These are phyloP conservation scores for Anadara kagoshimensis DNA, from an alignment of 1,140 invertebrate genomes.

Conservation along the genomic window DNA sequence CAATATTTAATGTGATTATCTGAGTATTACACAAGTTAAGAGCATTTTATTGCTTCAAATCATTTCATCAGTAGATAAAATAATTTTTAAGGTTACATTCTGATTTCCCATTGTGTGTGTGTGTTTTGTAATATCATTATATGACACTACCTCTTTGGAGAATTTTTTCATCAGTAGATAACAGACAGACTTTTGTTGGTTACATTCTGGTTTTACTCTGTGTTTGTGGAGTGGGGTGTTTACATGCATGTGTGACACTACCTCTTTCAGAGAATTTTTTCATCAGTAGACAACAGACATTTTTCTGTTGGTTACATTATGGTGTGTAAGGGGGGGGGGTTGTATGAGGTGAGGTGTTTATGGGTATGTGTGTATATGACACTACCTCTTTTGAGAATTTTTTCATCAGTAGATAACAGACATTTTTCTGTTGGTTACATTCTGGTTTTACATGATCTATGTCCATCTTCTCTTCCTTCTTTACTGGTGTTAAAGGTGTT, in stretches of 20 bases:
- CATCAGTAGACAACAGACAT: no score
- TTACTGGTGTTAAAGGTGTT: constrained; percentile 2
- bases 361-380: no score
- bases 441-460: neutral
- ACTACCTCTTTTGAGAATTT: constrained; percentile 68
- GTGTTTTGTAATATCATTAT: neutral
- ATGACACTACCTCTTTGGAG: constrained; percentile 60
- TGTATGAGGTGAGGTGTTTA: neutral
- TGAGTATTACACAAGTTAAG: no score
- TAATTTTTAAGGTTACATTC: no score
- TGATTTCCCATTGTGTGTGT: no score
- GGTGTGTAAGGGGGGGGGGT: neutral
- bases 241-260: constrained; percentile 9
- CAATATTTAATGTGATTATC: no score
- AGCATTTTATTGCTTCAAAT: no score
- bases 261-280: constrained; percentile 70
- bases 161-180: constrained; percentile 71
- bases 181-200: constrained; percentile 48
- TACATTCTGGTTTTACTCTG: no score
- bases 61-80: no score
- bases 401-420: constrained; percentile 67
- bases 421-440: constrained; percentile 38
- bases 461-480: constrained; percentile 18
- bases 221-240: neutral
- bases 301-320: no score